Evolutionary conservation across 1,140 invertebrate genomes (phyloP), one percentile per base, ranked within the genome.

Genomic region (Palaemon carinicauda): DNA sequence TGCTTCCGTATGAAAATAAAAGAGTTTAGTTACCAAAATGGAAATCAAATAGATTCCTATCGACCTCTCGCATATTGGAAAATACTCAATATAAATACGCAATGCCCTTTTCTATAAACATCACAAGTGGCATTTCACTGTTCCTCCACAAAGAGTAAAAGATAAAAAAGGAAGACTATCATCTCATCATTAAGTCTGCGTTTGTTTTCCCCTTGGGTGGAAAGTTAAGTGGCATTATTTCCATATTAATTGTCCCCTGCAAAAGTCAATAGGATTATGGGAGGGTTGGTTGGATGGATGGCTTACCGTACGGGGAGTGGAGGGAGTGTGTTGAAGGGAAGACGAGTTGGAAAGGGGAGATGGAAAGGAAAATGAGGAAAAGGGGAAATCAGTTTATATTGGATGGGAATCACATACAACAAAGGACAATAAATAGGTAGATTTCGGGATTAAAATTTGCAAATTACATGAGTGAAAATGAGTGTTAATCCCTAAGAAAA

Each of bases 231-330:
- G 87, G 56, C 75, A 88, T 88, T 88, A 83, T 88, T 88, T 88
- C 87, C 87, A 88, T 88, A 88, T 88, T 88, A 88, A 88, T 83
- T 83, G 80, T 88, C 77, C 80, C 53, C 83, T 78, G 78, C 81
- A 60, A 75, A 79, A 88, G 81, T 88, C 87, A 88, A 88, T 88
- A 79, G 87, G 87, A 88, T 88, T 88, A 88, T 31, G 54, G 85
- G 79, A 50, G n/a, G 29, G 17, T 52, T 33, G 54, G 54, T 41
- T 41, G 41, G 53, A 19, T 19, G 14, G 60, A 65, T 52, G 50
- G 51, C 29, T n/a, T 50, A 29, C 21, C 50, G n/a, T 24, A 60
- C 15, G 80, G 50, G 41, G n/a, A 9, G 19, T 4, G 15, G 12
- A 24, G 21, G 14, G 56, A 74, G 75, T 41, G 75, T 54, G 29